These are phyloP conservation scores for Chloropsis hardwickii DNA, from an alignment of 2,113 vertebrate genomes.

Conservation along the genomic window DNA sequence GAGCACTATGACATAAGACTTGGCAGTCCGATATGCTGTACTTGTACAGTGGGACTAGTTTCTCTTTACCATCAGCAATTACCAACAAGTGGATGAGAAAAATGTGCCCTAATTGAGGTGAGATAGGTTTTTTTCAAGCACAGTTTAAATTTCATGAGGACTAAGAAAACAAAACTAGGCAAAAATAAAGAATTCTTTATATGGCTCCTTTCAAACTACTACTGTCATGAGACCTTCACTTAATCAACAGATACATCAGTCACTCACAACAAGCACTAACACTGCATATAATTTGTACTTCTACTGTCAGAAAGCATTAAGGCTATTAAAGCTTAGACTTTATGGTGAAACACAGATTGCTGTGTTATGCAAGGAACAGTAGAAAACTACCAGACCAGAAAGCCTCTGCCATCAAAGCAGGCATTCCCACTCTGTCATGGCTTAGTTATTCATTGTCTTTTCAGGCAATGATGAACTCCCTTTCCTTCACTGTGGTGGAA, in stretches of 20 bases:
- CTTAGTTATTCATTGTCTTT: not conserved
- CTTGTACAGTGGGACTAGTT: not conserved
- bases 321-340: not conserved
- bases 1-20: not conserved
- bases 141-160: not conserved
- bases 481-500: not conserved
- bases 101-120: not conserved
- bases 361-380: not conserved
- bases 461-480: not conserved
- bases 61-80: not conserved
- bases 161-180: not conserved
- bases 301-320: not conserved
- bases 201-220: not conserved
- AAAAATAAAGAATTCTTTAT: not conserved
- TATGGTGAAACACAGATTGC: not conserved
- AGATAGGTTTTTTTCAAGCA: not conserved
- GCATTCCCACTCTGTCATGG: not conserved
- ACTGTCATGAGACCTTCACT: not conserved
- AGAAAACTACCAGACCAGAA: conserved; percentile 5
- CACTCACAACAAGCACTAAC: not conserved
- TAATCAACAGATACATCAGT: not conserved
- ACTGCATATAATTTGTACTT: not conserved
- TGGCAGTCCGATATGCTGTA: not conserved
- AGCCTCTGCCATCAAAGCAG: not conserved
- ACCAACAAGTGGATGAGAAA: not conserved